A percentile compares a stretch with the other conserved stretches of the same genome.
phyloP scores from a whole-genome alignment of 53 echinoderm and acorn worm genomes.

The Astropecten irregularis region DNA sequence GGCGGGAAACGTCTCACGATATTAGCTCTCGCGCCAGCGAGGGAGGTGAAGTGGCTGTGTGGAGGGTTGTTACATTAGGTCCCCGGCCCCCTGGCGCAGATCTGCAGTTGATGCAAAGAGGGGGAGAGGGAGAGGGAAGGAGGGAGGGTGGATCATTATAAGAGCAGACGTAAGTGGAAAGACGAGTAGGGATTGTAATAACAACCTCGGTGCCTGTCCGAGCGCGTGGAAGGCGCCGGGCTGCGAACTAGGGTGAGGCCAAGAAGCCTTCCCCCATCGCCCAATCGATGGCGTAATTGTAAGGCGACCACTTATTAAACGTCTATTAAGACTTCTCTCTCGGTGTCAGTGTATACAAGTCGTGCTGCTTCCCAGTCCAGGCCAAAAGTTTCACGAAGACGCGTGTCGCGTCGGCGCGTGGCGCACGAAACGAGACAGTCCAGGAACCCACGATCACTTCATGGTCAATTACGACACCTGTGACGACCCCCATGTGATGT shows the following conservation, averaged over 20 bases:
- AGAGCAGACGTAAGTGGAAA: background rate
- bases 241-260: background rate
- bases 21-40: constrained; percentile 29
- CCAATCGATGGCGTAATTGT: constrained; percentile 37
- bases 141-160: too few relatives aligned
- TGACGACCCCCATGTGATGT: too few relatives aligned
- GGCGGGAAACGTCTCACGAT: constrained; percentile 40
- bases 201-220: background rate
- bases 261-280: background rate
- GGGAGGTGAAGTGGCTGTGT: constrained; percentile 21
- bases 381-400: too few relatives aligned
- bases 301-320: constrained; percentile 52
- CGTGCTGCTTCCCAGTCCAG: too few relatives aligned
- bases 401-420: too few relatives aligned
- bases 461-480: too few relatives aligned
- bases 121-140: background rate
- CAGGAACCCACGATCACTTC: too few relatives aligned
- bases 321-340: constrained; percentile 2
- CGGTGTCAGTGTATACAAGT: too few relatives aligned
- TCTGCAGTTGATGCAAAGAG: background rate
- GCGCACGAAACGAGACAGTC: too few relatives aligned
- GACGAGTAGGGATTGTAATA: background rate
- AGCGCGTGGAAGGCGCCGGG: constrained; percentile 7
- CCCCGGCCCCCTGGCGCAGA: background rate
- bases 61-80: constrained; percentile 8